Base-by-base conservation (phyloP, 2,888 invertebrate species). In the Drepana falcataria region DNA sequence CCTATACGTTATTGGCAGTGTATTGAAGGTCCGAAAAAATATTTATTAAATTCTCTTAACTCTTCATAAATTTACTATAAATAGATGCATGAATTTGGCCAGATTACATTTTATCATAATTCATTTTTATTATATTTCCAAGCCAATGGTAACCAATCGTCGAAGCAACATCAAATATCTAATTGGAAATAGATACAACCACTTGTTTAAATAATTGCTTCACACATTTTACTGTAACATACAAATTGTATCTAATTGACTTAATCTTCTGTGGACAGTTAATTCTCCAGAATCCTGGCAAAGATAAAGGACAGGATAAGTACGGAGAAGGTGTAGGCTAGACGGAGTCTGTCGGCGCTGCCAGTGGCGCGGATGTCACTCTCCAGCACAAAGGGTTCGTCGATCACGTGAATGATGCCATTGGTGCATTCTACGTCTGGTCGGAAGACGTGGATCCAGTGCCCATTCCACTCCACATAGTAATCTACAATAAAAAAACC, bases 391-490 rank as follows among this genome's bases (percentile, higher is more conserved):
- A 98, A 94, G 3, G 98, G 97, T 65, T 93, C 93, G 79, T 98
- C 97, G 75, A 98, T 97, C 61, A 98, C 96, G 84, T 98, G 98
- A 68, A 98, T 98, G 68, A 97, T 95, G 53, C 98, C 98, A 80
- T 98, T 98, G 83, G 97, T 98, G 84, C 98, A 98, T 75, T 97
- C 96, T 3, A 99, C 96, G 83, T 99, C 97, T 35, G 98, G 96
- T 63, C 98, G 94, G 83, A 95, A 95, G 52, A 98, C 96, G 71
- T 94, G 94, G 70, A 97, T 95, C 92, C 94, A 94, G 77, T 94
- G 94, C 59, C 95, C 95, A 72, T 95, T 95, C 97, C 97, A 97
- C 77, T 95, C 94, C 59, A 97, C 94, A 73, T 93, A 93, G 89
- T 96, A 97, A 75, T 95, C 97, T 96, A 92, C 61, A 68, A 57